These are phyloP conservation scores for Hetaerina titia DNA, from an alignment of 2,888 invertebrate genomes.

Conservation along the genomic window DNA sequence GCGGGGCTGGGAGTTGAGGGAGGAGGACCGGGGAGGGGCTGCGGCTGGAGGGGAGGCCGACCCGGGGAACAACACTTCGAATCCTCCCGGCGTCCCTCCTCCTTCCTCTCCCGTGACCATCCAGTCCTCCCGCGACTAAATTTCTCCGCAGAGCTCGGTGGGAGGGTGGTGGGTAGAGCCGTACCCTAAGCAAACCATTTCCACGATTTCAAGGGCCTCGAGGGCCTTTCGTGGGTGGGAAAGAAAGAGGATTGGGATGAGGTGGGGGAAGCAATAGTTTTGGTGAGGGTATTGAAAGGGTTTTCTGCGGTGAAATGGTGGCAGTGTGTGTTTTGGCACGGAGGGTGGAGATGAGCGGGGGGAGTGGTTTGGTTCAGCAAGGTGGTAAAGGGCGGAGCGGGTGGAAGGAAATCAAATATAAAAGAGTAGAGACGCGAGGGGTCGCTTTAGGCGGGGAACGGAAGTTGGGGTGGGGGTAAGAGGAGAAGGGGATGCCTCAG, in stretches of 20 bases:
- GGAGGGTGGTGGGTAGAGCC: neutral
- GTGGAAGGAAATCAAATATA: neutral
- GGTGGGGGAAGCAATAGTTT: too few species aligned
- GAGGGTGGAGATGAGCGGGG: neutral
- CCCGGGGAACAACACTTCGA: neutral
- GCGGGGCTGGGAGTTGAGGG: neutral
- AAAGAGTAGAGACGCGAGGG: neutral
- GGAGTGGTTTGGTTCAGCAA: neutral
- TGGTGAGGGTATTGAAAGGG: neutral
- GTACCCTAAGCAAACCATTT: conserved; percentile 1
- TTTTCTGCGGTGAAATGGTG: too few species aligned
- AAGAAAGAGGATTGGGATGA: neutral
- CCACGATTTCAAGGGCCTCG: conserved; percentile 2
- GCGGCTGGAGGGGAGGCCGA: neutral
- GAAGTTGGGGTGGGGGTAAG: neutral
- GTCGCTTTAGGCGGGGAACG: neutral
- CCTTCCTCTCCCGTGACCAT: neutral
- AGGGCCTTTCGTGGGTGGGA: neutral
- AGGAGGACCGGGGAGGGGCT: neutral
- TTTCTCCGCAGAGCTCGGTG: neutral
- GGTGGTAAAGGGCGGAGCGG: neutral
- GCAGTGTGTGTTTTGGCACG: too few species aligned
- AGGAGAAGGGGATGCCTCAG: neutral
- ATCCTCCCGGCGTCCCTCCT: neutral
- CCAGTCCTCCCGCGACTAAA: neutral